These are phyloP conservation scores for Scaptodrosophila lebanonensis DNA, from an alignment of 1,140 invertebrate species.

Conservation along the genomic window DNA sequence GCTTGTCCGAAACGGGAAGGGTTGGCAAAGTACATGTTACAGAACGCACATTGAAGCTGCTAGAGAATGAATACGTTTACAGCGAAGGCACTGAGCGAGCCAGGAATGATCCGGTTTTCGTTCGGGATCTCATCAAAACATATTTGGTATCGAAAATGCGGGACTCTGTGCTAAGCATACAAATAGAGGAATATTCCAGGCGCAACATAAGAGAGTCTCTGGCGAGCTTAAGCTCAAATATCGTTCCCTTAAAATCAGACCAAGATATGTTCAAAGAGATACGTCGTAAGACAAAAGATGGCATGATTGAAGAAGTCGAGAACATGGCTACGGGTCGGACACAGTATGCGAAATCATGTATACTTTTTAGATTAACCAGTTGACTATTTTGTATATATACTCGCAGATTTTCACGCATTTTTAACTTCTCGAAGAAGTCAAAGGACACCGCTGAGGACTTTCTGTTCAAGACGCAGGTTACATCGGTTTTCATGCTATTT, in stretches of 20 bases:
- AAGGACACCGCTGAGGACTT: constrained; percentile 31
- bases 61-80: constrained; percentile 79
- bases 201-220: too few species aligned
- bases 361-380: not conserved
- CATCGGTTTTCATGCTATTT: constrained; percentile 34
- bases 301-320: constrained; percentile 59
- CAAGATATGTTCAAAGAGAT: constrained; percentile 11
- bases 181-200: too few species aligned
- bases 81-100: constrained; percentile 80
- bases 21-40: constrained; percentile 93
- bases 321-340: constrained; percentile 58
- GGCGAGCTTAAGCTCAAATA: not conserved
- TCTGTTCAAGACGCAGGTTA: constrained; percentile 38
- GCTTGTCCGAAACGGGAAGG: constrained; percentile 93
- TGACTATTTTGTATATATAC: too few species aligned
- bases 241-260: too few species aligned
- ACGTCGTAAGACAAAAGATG: constrained; percentile 1
- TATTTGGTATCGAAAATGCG: too few species aligned
- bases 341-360: constrained; percentile 27
- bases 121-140: constrained; percentile 83
- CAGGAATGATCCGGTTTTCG: constrained; percentile 81
- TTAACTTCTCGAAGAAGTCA: constrained; percentile 8
- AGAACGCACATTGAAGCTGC: constrained; percentile 84
- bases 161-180: too few species aligned
- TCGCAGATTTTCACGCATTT: constrained; percentile 9